Evolutionary conservation across 2,113 vertebrate species (phyloP).

Genomic region (Grallaria varia): DNA sequence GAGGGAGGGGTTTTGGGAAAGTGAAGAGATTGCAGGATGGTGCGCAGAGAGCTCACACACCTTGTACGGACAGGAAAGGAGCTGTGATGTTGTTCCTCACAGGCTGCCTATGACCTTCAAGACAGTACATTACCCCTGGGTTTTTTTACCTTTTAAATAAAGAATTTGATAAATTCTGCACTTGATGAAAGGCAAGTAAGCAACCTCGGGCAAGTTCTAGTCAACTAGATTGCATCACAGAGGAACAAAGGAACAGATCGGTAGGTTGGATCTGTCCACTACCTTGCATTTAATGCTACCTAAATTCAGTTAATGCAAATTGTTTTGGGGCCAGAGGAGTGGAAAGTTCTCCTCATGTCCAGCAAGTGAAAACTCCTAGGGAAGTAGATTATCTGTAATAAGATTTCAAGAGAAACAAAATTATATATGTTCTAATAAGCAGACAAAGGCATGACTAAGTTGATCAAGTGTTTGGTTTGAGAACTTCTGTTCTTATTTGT

Average conservation of each 20-base stretch:
- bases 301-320: not conserved
- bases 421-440: not conserved
- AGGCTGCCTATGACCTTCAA: not conserved
- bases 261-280: not conserved
- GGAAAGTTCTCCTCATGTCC: not conserved
- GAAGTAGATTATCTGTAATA: not conserved
- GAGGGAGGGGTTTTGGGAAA: not conserved
- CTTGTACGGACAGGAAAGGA: not conserved
- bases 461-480: conserved; percentile 48
- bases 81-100: not conserved
- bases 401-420: not conserved
- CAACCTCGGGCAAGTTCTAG: not conserved
- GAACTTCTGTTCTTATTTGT: conserved; percentile 37
- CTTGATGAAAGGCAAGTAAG: not conserved
- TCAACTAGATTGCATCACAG: not conserved
- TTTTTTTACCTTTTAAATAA: not conserved
- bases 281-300: not conserved
- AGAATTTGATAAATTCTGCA: not conserved
- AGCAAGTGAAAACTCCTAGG: not conserved
- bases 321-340: not conserved
- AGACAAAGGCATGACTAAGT: conserved; percentile 36
- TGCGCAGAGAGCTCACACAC: not conserved
- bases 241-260: not conserved
- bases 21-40: not conserved
- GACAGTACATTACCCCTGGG: not conserved